Evolutionary conservation across 2,797 vertebrate species (phyloP).

Genomic region (Parauchenoglanis ngamensis): DNA sequence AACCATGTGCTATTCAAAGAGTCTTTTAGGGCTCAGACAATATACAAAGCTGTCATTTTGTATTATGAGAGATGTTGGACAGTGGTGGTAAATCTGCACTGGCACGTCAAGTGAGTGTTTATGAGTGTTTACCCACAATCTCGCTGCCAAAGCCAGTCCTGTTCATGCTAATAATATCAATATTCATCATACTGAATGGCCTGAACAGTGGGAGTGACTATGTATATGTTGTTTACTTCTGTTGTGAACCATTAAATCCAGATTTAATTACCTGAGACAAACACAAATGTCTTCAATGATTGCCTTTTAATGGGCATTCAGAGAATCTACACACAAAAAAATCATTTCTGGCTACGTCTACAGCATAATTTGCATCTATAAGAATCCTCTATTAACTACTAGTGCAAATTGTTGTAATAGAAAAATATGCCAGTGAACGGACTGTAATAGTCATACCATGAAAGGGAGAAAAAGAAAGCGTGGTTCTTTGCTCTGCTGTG

Average conservation of each 20-base stretch:
- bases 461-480: conserved; percentile 63
- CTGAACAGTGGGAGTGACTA: conserved; percentile 4
- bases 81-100: conserved; percentile 6
- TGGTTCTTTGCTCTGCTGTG: conserved; percentile 63
- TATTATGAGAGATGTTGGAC: conserved; percentile 22
- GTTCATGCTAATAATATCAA: conserved; percentile 30
- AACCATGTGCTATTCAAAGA: conserved; percentile 26
- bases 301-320: conserved; percentile 35
- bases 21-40: conserved; percentile 31
- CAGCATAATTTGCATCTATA: background rate
- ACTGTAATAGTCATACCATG: conserved; percentile 41
- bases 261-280: conserved; percentile 41
- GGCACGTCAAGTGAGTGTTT: background rate
- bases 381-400: conserved; percentile 1
- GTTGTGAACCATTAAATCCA: conserved; percentile 29
- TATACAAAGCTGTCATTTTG: conserved; percentile 38
- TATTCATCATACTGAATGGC: conserved; percentile 13
- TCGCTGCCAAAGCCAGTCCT: background rate
- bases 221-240: conserved; percentile 31
- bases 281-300: conserved; percentile 20
- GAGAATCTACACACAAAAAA: background rate
- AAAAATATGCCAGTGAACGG: background rate
- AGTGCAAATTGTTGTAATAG: conserved; percentile 12
- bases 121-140: conserved; percentile 19
- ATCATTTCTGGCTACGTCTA: background rate